These are phyloP conservation scores for Apeltes quadracus DNA, from an alignment of 2,113 vertebrate species.

Conservation along the genomic window DNA sequence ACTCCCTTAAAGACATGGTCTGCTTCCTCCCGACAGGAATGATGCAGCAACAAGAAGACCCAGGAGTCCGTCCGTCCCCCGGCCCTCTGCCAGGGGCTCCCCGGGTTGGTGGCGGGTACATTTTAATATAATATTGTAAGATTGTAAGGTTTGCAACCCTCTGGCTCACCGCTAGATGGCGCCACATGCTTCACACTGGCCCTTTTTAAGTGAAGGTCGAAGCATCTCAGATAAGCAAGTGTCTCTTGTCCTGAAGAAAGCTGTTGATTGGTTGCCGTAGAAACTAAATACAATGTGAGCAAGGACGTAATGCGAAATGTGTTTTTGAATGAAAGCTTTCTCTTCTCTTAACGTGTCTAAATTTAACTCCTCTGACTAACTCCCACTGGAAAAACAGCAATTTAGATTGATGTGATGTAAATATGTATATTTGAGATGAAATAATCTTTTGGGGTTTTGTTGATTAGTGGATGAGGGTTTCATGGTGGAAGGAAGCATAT, in stretches of 20 bases:
- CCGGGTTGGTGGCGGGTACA: constrained; percentile 56
- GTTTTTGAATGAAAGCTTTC: background rate
- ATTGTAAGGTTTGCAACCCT: too few species aligned
- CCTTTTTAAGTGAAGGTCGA: background rate
- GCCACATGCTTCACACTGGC: background rate
- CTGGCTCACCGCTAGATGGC: too few species aligned
- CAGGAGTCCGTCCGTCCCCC: constrained; percentile 10
- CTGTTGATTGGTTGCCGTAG: background rate
- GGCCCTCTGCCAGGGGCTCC: constrained; percentile 41
- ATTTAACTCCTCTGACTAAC: constrained; percentile 5
- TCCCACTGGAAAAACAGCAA: background rate
- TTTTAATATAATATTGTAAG: background rate
- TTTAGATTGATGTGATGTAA: too few species aligned
- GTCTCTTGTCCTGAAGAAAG: background rate
- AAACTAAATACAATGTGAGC: background rate
- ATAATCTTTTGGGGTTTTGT: constrained; percentile 28
- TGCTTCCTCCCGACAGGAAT: constrained; percentile 79
- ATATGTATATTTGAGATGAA: constrained; percentile 36
- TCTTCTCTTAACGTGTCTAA: background rate
- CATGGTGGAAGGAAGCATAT: constrained; percentile 51
- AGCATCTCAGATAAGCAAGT: background rate
- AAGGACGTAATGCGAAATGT: background rate
- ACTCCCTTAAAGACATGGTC: constrained; percentile 69
- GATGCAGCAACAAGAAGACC: constrained; percentile 50
- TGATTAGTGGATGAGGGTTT: constrained; percentile 10